Evolutionary conservation across 2,888 invertebrate genomes (phyloP), one percentile per base, ranked within the genome.

Genomic region (Gymnocheta viridis): DNA sequence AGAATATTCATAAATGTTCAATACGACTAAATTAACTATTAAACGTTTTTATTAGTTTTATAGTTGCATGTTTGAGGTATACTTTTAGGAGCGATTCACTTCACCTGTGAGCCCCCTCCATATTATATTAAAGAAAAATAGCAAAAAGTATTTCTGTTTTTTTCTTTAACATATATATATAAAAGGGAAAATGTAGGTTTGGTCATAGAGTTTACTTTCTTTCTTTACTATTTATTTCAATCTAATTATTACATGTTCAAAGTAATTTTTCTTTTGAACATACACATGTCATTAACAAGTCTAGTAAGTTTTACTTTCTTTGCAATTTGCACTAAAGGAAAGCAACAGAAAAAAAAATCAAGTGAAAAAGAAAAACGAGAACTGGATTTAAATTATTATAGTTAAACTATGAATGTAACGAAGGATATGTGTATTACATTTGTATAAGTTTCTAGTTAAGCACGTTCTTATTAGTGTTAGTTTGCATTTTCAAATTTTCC

Each of bases 381-480:
- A 79, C 17, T 44, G 24, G 66, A 70, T 62, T 78, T 66, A 79
- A 85, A 85, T 85, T 85, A 79, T 79, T 78, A 78, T 74, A 85
- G 69, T 85, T 82, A 78, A 58, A 74, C 24, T 69, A 22, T 38
- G 10, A 22, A 22, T 49, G 49, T 4, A 49, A 10, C 22, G 9
- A 49, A 22, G 49, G n/a, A 17, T 44, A 49, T 27, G 51, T 22
- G 12, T 49, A 27, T 12, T 22, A 5, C 4, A 47, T 19, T 19
- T 14, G 10, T 24, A n/a, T 19, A 32, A 3, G 44, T 12, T 35
- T 72, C 24, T 54, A 17, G 32, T 19, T 2, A 9, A 22, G 22
- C 27, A 51, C 51, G 51, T 51, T 24, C 51, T 49, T 66, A 2
- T 38, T 24, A 10, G n/a, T 67, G 4, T 19, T 47, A 17, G 17